These are phyloP conservation scores for Platygyra sinensis DNA, from an alignment of 64 coral and sea anemone species.

Conservation along the genomic window DNA sequence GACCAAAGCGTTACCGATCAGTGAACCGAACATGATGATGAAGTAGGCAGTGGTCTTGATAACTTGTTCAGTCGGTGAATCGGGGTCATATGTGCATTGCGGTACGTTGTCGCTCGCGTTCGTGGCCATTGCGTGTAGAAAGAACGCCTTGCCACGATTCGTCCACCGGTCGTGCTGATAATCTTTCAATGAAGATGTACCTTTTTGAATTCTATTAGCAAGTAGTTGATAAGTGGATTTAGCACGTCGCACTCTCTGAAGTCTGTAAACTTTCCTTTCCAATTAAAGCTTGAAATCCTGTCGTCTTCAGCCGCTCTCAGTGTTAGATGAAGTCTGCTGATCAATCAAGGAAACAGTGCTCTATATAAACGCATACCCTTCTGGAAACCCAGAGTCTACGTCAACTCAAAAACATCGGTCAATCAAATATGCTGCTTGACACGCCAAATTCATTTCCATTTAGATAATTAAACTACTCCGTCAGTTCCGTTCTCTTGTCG, in stretches of 20 bases:
- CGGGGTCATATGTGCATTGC: background rate
- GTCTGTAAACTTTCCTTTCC: background rate
- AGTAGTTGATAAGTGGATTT: conserved; percentile 44
- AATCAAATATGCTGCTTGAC: background rate
- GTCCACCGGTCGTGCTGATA: background rate
- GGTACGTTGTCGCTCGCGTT: background rate
- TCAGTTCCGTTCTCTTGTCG: conserved; percentile 1
- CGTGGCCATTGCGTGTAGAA: background rate
- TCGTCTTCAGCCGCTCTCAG: background rate
- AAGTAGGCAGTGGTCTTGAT: conserved; percentile 55
- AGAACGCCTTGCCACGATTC: background rate
- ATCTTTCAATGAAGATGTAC: conserved; percentile 2
- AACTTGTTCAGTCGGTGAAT: conserved; percentile 19
- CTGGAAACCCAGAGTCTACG: background rate
- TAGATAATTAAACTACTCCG: background rate
- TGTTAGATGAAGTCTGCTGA: background rate
- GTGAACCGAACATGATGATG: conserved; percentile 55
- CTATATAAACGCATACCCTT: background rate
- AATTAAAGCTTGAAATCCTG: background rate
- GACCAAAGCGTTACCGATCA: conserved; percentile 73
- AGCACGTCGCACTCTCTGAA: background rate
- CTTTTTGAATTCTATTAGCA: conserved; percentile 32
- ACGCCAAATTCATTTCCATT: conserved; percentile 25
- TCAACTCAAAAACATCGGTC: background rate
- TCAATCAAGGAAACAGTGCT: background rate